phyloP scores from a whole-genome alignment of 2,888 invertebrate species.

The Tridacna crocea region DNA sequence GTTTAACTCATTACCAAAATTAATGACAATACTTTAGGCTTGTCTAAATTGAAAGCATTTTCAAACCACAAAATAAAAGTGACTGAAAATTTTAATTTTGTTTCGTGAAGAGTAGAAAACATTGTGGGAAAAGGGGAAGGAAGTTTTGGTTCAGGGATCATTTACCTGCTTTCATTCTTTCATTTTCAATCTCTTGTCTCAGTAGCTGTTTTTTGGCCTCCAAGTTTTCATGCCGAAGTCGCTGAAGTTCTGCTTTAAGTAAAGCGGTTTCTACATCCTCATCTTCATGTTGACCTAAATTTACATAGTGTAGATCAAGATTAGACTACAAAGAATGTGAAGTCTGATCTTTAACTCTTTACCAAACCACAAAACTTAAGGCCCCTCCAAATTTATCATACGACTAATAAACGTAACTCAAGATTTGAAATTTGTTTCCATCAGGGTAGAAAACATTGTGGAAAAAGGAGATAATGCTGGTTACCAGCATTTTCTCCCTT shows the following conservation, averaged over 20 bases:
- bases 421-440: too few species aligned
- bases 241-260: constrained; percentile 25
- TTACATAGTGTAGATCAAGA: not conserved
- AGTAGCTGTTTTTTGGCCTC: constrained; percentile 29
- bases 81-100: not conserved
- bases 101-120: not conserved
- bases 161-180: constrained; percentile 9
- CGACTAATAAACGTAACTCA: too few species aligned
- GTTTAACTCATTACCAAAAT: not conserved
- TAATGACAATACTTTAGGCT: not conserved
- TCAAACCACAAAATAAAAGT: not conserved
- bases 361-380: too few species aligned
- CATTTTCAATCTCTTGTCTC: constrained; percentile 28
- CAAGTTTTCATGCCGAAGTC: constrained; percentile 16
- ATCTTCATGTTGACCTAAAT: constrained; percentile 12
- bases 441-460: too few species aligned
- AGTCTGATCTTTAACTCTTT: too few species aligned
- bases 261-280: constrained; percentile 28
- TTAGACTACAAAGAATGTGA: too few species aligned
- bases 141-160: not conserved
- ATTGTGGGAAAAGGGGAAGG: not conserved
- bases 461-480: too few species aligned
- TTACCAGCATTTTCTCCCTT: too few species aligned
- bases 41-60: not conserved
- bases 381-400: too few species aligned